Conservation (phyloP, 2,113 vertebrate species). For the Oplegnathus fasciatus region DNA sequence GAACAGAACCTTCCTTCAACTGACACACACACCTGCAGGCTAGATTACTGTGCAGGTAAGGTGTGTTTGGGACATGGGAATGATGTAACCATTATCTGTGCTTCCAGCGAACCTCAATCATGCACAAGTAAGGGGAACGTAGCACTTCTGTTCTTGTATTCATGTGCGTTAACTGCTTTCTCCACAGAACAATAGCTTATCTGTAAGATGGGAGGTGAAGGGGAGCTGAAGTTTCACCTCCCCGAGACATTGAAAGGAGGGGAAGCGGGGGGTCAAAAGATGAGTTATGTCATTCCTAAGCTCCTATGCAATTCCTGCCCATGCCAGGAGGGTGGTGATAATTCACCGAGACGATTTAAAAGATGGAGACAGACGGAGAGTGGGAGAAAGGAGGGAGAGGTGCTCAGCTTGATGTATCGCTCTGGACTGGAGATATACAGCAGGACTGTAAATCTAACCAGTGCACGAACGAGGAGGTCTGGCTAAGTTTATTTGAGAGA, state of each 20-base stretch:
- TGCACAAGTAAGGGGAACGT: conserved; percentile 4
- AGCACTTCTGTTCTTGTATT: neutral
- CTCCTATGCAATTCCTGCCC: conserved; percentile 50
- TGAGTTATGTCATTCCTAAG: conserved; percentile 78
- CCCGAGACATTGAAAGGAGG: conserved; percentile 26
- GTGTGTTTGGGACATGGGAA: conserved; percentile 24
- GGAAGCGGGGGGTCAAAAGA: neutral
- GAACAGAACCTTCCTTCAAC: neutral
- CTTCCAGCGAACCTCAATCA: neutral
- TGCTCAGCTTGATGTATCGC: conserved; percentile 48
- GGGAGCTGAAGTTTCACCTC: conserved; percentile 43
- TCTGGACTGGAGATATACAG: conserved; percentile 19
- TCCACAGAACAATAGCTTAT: conserved; percentile 36
- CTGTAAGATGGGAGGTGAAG: conserved; percentile 41
- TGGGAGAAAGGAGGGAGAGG: conserved; percentile 35
- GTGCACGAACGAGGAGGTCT: neutral
- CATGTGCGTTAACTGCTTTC: conserved; percentile 11
- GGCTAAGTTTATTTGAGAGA: conserved; percentile 23
- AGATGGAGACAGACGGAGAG: conserved; percentile 25
- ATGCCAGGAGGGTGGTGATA: conserved; percentile 57
- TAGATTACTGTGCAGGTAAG: conserved; percentile 12
- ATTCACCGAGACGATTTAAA: conserved; percentile 39
- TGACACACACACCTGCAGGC: conserved; percentile 42
- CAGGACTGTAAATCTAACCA: conserved; percentile 4
- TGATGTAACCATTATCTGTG: conserved; percentile 24